Evolutionary conservation across 2,888 invertebrate genomes (phyloP), one percentile per base, ranked within the genome.

Genomic region (Oscheius sp.): DNA sequence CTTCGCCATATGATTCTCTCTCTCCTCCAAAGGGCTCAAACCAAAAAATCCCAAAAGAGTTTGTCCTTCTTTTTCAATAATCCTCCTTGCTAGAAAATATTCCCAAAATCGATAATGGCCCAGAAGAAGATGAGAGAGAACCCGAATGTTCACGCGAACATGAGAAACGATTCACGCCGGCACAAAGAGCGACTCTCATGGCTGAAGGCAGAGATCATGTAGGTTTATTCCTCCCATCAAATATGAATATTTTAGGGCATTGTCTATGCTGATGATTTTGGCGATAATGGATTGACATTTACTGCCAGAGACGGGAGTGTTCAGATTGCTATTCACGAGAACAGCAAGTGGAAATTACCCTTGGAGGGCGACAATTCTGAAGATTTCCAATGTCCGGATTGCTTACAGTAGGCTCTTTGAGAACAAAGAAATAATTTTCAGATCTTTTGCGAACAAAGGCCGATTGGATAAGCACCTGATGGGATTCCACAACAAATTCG

Each of bases 391-490:
- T 83, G 83, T 50, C 66, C 72, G 15, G 81, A 82, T 50, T 83
- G 83, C 69, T 79, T 70, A 63, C 65, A 78, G 81, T 81, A 25
- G 12, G 58, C 25, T 23, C 6, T 20, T 20, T 10, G 3, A 17
- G 6, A 12, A 46, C 8, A 46, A 20, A 8, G 46, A 31, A n/a
- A n/a, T n/a, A n/a, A n/a, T n/a, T n/a, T n/a, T 55, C 63, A 84
- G 84, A 23, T 57, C 76, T 5, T 84, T 84, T 58, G 80, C 82
- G 2, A 83, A 81, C 25, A 34, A 66, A 2, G 78, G 77, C 12
- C 81, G 84, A 2, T 66, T 84, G 46, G 84, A 84, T 53, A 74
- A 81, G 8, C 84, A 84, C 65, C 46, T 84, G 71, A 79, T 78
- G 50, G 83, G 84, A 34, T 79, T 76, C 52, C 84, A 84, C 58